Base-by-base conservation (phyloP, 1,140 invertebrate genomes). In the Trigoniulus corallinus region DNA sequence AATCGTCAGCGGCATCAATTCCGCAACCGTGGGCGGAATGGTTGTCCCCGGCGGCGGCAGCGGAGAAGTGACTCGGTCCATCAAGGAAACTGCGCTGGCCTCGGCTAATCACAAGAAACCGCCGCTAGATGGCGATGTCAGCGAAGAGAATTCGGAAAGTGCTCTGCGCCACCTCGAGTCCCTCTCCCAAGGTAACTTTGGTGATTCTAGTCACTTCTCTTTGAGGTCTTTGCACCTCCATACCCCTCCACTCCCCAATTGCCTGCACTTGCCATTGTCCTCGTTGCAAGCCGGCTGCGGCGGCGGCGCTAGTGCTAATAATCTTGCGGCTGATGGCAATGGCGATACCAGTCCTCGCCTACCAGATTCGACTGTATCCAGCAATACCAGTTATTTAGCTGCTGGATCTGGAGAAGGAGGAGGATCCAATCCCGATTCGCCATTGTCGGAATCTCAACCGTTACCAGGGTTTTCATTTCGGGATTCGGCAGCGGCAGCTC, bases 101-200 rank as follows among this genome's bases (percentile, higher is more conserved):
- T n/a, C n/a, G n/a, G n/a, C n/a, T n/a, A n/a, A n/a, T 21, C 12
- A 7, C 12, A 20, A 44, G 21, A 24, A 24, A 44, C 12, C 24
- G 7, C 7, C 18, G 7, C 12, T 12, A 44, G 24, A 7, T 4
- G 24, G 42, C 42, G 24, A 24, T 24, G 24, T 10, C n/a, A 24
- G 26, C 26, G 50, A 51, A 10, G 50, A 51, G 23, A 39, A 26
- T 15, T 51, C 50, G 21, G 62, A 75, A 61, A 84, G 83, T 67
- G 78, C 83, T 56, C 70, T 86, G 55, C 74, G 82, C 61, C 77
- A 82, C 63, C 67, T 87, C 58, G 83, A 86, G 69, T 81, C 77
- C 65, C 72, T 87, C 61, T 85, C 83, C 41, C 79, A 82, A 65
- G 82, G 81, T 53, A 76, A 79, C 56, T 81, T 81, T 64, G 76